Base-by-base conservation (phyloP, 2,888 invertebrate species). In the Stenurella melanura region DNA sequence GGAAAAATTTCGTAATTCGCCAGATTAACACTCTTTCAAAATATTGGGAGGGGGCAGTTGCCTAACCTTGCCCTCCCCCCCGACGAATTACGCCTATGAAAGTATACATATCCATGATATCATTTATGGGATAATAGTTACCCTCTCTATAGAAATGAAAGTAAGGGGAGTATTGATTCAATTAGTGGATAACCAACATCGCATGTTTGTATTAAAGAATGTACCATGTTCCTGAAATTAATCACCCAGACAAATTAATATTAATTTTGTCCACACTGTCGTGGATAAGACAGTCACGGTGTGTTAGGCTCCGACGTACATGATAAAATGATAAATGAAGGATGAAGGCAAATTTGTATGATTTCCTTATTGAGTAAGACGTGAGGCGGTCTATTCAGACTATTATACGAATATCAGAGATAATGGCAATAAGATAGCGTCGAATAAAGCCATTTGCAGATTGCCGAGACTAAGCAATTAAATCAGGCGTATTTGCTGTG, bases 401-500 rank as follows among this genome's bases (percentile, higher is more conserved):
- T 72, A 80, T 81, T 80, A 79, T 76, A 72, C 78, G 75, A 77
- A 78, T 78, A 79, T 79, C 75, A 77, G 79, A 73, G 81, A 81
- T 81, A 79, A 81, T 81, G 81, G 76, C 81, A 81, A 79, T 81
- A 81, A 81, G 81, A 81, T 81, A 81, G 77, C 79, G 76, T 64
- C 77, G 80, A 82, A 84, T 84, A 83, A 84, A 84, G 81, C 83
- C 84, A 85, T 84, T 85, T 84, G 84, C 78, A 82, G 83, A 85
- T 85, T 84, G 82, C 80, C 79, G 81, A 81, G 81, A 81, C 80
- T 69, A 77, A 78, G 82, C 86, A 87, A 87, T 87, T 87, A 87
- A 87, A 87, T 87, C 86, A 87, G 85, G 81, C 82, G 82, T 84
- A 83, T 85, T 86, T 86, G 85, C 81, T 68, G 78, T 79, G 77